Percentiles rank a stretch among this genome's conserved stretches.
Evolutionary conservation across 2,797 vertebrate genomes (phyloP).

Genomic region (Hypotaenidia okinawae): DNA sequence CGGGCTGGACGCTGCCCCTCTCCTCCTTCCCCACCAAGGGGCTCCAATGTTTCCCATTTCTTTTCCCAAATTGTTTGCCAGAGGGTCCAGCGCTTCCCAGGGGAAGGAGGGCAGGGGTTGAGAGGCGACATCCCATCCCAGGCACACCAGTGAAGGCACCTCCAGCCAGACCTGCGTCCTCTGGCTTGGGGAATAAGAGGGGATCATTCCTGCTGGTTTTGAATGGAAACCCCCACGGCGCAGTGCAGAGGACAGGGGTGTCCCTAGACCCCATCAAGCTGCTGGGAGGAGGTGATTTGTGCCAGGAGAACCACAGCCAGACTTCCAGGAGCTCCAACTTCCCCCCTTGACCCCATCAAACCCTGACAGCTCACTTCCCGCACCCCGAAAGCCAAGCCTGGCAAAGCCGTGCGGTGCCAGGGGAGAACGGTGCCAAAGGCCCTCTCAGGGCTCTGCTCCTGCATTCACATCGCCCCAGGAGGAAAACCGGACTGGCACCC

Average conservation of each 20-base stretch:
- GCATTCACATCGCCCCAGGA: background rate
- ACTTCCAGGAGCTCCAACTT: slow-evolving; percentile 26
- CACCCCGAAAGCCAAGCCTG: accelerated
- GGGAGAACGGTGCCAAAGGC: background rate
- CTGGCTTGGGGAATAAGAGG: background rate
- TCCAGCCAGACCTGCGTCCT: background rate
- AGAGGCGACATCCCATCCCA: no score
- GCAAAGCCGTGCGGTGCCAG: background rate
- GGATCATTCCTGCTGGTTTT: background rate
- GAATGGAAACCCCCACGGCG: background rate
- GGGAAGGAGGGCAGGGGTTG: background rate
- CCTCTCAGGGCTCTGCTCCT: background rate
- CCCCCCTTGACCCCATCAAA: slow-evolving; percentile 9
- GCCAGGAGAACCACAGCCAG: background rate
- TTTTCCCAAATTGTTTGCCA: background rate
- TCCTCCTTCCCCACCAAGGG: background rate
- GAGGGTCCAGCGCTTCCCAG: no score
- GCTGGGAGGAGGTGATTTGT: slow-evolving; percentile 6
- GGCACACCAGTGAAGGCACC: background rate
- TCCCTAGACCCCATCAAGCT: background rate
- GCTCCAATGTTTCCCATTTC: accelerated
- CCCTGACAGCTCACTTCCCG: background rate
- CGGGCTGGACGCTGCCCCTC: background rate
- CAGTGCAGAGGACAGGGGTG: background rate
- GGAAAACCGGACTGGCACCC: background rate